Base-by-base conservation (phyloP, 2,888 invertebrate species). In the Lasioglossum morio region DNA sequence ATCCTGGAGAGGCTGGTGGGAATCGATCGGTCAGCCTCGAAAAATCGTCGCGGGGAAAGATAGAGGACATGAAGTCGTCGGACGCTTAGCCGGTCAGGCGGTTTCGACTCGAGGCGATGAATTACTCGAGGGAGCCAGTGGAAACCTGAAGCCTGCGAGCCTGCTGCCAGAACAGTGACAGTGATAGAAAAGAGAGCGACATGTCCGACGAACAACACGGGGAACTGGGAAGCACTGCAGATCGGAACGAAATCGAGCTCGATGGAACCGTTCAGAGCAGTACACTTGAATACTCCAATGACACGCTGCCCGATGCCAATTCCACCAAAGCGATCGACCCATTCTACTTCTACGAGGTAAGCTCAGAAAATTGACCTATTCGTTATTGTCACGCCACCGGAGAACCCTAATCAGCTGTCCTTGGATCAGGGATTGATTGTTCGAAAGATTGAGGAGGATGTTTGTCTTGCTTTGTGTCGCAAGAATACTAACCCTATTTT, bases 291-390 rank as follows among this genome's bases (percentile, higher is more conserved):
- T 87, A 89, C 69, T 79, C 86, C 81, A 92, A 93, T 77, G 77
- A 82, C 78, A 89, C 90, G 46, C 82, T 80, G 16, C 81, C 81
- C 19, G 89, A 93, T 79, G 88, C 81, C 85, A 93, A 93, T 88
- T 79, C 85, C 16, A 94, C 94, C 30, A 92, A 92, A 23, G 94
- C 93, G 87, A 95, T 95, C 88, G 95, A 95, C 90, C 95, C 95
- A 2, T 95, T 95, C 92, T 95, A 95, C 93, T 95, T 95, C 90
- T 95, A 95, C 90, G 94, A 95, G 95, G 95, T 95, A 85, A 91
- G 94, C 92, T 46, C 5, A 79, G 75, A 34, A 72, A 75, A 75
- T 57, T 43, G 0, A 23, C 27, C 60, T 16, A 60, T 60, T 60
- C n/a, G 16, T 60, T 27, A 60, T 14, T 60, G 27, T 14, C 27